Base-by-base conservation (phyloP, 2,113 vertebrate genomes). In the Daphoenositta chrysoptera region DNA sequence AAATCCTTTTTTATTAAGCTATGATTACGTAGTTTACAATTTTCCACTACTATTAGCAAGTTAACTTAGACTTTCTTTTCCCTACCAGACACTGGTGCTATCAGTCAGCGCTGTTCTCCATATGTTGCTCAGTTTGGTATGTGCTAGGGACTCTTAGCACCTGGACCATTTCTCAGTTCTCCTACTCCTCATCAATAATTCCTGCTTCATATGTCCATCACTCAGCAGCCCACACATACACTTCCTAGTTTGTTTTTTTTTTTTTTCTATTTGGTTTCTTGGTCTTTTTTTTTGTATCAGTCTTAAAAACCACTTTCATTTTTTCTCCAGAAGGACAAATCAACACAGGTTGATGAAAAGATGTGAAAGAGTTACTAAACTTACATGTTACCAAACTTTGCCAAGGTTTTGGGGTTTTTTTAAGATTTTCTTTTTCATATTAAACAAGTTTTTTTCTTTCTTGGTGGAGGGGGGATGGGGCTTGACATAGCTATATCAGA, bases 131-230 rank as follows among this genome's bases (percentile, higher is more conserved):
- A 66, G 22, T n/a, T 30, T 64, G 37, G 56, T 68, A 76, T 18
- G 28, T 40, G 35, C 66, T 92, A 77, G 33, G 33, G 22, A 64
- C 44, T 89, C 48, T 27, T 15, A 78, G 57, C 53, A 91, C 48
- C 72, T 87, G 73, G 53, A 17, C 45, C 15, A 45, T 77, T 89
- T 93, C 93, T 94, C 80, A 94, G 69, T 68, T 94, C 91, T 97
- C 85, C 90, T 94, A 82, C 60, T 89, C 44, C 20, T 91, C 80
- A 92, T 78, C 83, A 92, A n/a, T 89, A 96, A 94, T 68, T 94
- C 44, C 51, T 87, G 60, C n/a, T 60, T 94, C 56, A 24, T 40
- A 47, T 35, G 44, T 56, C 73, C 91, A 79, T 93, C 91, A 92
- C 69, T 93, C 73, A 82, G 45, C 37, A 87, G 35, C 72, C 84